Evolutionary conservation across 2,797 vertebrate genomes (phyloP).

Genomic region (Pelochelys cantorii): DNA sequence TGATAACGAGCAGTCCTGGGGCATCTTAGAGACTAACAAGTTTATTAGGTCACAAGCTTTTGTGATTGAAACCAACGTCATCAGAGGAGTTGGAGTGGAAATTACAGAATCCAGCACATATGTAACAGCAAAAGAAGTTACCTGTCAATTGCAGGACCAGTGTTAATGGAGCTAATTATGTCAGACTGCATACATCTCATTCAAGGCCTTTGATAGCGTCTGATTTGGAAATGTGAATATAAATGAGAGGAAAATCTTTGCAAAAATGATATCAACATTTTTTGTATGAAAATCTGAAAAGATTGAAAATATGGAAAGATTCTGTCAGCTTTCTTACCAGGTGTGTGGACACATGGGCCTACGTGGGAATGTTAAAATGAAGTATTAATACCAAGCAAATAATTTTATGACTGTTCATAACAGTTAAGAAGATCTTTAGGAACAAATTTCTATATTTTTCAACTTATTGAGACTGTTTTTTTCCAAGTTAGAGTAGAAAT

Average conservation of each 20-base stretch:
- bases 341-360: background rate
- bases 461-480: background rate
- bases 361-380: background rate
- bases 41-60: too few relatives aligned
- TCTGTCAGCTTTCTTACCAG: background rate
- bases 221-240: background rate
- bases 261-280: background rate
- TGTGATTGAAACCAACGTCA: too few relatives aligned
- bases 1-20: background rate
- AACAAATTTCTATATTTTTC: background rate
- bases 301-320: background rate
- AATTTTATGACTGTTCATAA: background rate
- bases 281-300: background rate
- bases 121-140: too few relatives aligned
- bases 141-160: too few relatives aligned
- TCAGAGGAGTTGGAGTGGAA: too few relatives aligned
- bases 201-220: too few relatives aligned
- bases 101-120: too few relatives aligned
- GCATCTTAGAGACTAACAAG: too few relatives aligned
- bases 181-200: too few relatives aligned
- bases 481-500: slow-evolving; percentile 1
- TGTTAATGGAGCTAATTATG: too few relatives aligned
- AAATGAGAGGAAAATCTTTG: background rate
- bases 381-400: background rate
- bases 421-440: background rate